Evolutionary conservation across 2,113 vertebrate species (phyloP), one percentile per base, ranked within the genome.

Genomic region (Hippocampus abdominalis): DNA sequence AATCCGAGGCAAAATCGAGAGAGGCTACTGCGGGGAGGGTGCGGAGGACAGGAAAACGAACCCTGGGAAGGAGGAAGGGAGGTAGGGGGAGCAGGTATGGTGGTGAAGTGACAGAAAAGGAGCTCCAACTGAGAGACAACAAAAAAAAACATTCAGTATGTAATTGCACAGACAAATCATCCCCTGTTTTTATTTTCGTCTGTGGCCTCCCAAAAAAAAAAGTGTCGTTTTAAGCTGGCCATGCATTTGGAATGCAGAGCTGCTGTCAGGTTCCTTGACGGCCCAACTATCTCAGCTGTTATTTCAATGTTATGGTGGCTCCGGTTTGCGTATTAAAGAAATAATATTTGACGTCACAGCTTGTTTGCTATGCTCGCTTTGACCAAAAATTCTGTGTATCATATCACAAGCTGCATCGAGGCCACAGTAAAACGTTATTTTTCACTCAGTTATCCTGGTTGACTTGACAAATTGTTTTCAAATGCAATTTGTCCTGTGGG

Each of bases 1-100:
- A 92, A 92, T 92, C 89, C 86, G 89, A 92, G 88, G 91, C 90
- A 92, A 89, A 90, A 91, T 88, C 71, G 81, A 87, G 81, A 87
- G 84, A 86, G 81, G 75, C 84, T 86, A 73, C 81, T 74, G 76
- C 77, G 61, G 85, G 86, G 84, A 85, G 87, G 77, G 83, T 76
- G 81, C 70, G 83, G 65, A 77, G 88, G 83, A 86, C 87, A 89
- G 89, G 88, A 87, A 89, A 87, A 81, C 77, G 78, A 84, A 81
- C 74, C 85, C 79, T 86, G 83, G 84, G 82, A 88, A 85, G 81
- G 80, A 83, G 81, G 66, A 72, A 68, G 70, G 71, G 63, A 4
- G 49, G 59, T 3, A 7, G 72, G 48, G 77, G 73, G 64, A 73
- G 69, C 73, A 74, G 70, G 80, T 81, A 83, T 3, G 13, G 23